Conservation (phyloP, 2,797 vertebrate genomes). For the Propithecus deckenii region DNA sequence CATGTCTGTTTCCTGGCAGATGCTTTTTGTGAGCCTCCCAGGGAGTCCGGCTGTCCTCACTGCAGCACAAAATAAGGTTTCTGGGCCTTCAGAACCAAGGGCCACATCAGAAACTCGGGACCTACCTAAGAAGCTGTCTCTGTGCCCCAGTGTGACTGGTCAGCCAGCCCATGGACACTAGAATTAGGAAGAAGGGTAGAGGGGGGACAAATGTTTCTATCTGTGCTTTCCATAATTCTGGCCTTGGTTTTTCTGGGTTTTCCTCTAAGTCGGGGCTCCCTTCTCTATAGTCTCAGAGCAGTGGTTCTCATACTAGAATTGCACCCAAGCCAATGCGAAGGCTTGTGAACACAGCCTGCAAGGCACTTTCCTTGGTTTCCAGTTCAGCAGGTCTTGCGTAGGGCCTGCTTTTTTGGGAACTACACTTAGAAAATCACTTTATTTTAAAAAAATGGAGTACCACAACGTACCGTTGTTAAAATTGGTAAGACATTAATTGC, state of each 20-base stretch:
- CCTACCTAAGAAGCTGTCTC: not conserved
- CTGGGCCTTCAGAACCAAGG: not conserved
- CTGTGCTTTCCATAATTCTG: too few relatives aligned
- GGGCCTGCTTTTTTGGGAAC: not conserved
- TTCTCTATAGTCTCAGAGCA: not conserved
- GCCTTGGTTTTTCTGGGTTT: not conserved
- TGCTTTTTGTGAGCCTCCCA: not conserved
- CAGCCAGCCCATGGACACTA: not conserved
- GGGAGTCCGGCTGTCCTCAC: not conserved
- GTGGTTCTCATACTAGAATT: not conserved
- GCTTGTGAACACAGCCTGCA: not conserved
- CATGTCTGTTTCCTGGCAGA: not conserved
- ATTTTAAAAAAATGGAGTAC: not conserved
- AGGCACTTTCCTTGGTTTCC: too few relatives aligned
- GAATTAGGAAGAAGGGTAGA: accelerated
- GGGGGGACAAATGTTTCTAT: too few relatives aligned
- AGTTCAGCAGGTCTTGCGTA: not conserved
- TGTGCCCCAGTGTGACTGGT: not conserved
- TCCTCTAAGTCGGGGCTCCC: accelerated
- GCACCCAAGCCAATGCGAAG: accelerated
- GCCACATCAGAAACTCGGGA: accelerated
- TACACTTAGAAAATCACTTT: not conserved
- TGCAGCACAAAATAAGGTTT: not conserved
- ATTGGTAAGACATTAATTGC: not conserved
- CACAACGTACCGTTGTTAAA: not conserved